Percentiles rank a stretch among this genome's conserved stretches.
These are phyloP conservation scores for Contarinia nasturtii DNA, from an alignment of 1,140 invertebrate species.

Conservation along the genomic window DNA sequence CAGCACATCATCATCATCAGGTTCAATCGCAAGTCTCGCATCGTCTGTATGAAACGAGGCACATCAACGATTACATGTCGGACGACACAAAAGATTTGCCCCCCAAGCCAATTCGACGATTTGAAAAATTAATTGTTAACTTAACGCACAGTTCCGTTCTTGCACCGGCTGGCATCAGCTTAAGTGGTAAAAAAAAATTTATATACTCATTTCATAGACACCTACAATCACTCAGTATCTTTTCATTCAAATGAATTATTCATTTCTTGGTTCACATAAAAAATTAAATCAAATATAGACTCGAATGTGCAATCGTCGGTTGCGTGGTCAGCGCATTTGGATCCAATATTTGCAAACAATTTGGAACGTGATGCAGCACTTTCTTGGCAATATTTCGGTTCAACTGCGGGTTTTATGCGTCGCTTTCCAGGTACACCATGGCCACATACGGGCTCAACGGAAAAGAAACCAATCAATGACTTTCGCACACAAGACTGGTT, in stretches of 20 bases:
- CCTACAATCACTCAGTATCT: no score
- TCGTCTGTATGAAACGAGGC: slow-evolving; percentile 41
- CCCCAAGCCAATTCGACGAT: slow-evolving; percentile 53
- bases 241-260: background rate
- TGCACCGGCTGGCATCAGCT: slow-evolving; percentile 48
- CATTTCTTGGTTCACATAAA: background rate
- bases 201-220: background rate
- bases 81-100: slow-evolving; percentile 44
- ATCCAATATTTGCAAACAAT: slow-evolving; percentile 80
- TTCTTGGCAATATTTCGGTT: slow-evolving; percentile 94
- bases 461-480: slow-evolving; percentile 61
- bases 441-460: slow-evolving; percentile 41
- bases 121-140: slow-evolving; percentile 69
- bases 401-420: slow-evolving; percentile 74
- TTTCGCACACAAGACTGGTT: slow-evolving; percentile 82
- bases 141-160: slow-evolving; percentile 71
- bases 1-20: slow-evolving; percentile 26
- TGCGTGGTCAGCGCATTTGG: slow-evolving; percentile 80
- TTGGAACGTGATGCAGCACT: slow-evolving; percentile 77
- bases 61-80: slow-evolving; percentile 46
- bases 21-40: slow-evolving; percentile 19
- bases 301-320: slow-evolving; percentile 65
- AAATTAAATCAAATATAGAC: slow-evolving; percentile 33
- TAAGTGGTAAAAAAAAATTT: slow-evolving; percentile 1
- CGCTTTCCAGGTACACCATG: slow-evolving; percentile 78